Conservation (phyloP, 2,113 vertebrate genomes). For the Ammodytes dubius region DNA sequence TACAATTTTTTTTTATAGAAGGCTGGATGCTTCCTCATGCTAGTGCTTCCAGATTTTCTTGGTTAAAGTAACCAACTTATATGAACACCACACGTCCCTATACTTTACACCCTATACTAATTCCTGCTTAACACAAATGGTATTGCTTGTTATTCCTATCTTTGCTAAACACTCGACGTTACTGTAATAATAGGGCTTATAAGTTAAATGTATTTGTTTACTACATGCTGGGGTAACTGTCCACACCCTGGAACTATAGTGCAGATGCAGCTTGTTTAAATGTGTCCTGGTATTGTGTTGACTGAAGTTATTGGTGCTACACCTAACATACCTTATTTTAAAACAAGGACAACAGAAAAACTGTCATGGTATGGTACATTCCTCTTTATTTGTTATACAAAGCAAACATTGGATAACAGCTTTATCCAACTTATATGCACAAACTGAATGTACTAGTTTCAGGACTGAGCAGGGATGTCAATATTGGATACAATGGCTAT, state of each 20-base stretch:
- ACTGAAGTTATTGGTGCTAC: not conserved
- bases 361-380: too few relatives aligned
- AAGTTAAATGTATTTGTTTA: not conserved
- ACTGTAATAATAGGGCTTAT: not conserved
- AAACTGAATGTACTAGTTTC: not conserved
- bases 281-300: slow-evolving; percentile 4
- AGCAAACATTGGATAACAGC: not conserved
- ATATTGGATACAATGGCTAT: slow-evolving; percentile 29
- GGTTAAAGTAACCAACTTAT: not conserved
- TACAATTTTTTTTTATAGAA: slow-evolving; percentile 59
- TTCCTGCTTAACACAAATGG: not conserved
- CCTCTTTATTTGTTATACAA: not conserved
- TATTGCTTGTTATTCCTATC: slow-evolving; percentile 3
- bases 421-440: not conserved
- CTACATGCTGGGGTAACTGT: not conserved
- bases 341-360: not conserved
- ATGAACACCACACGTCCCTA: not conserved
- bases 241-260: not conserved
- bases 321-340: too few relatives aligned
- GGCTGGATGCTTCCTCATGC: slow-evolving; percentile 15
- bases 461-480: slow-evolving; percentile 17
- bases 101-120: not conserved
- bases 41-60: slow-evolving; percentile 38
- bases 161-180: not conserved
- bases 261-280: not conserved